phyloP scores from a whole-genome alignment of 2,888 invertebrate species.

The Calliphora vomitoria region DNA sequence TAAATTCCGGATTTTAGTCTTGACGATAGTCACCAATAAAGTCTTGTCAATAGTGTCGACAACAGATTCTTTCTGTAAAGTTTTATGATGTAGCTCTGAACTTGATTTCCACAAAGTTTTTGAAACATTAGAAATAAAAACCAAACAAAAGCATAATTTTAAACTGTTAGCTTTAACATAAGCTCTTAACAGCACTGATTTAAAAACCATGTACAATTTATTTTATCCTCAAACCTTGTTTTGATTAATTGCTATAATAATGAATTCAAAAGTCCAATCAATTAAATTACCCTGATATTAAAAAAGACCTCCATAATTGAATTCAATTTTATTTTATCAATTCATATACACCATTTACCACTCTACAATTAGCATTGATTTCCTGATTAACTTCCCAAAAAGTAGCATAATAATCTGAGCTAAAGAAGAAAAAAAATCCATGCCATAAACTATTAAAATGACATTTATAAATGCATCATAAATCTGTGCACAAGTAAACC shows the following conservation, averaged over 20 bases:
- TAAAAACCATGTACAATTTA: neutral
- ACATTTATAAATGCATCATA: constrained; percentile 69
- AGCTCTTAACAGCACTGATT: neutral
- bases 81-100: too few relatives aligned
- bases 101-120: too few relatives aligned
- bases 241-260: constrained; percentile 14
- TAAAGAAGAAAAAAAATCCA: neutral
- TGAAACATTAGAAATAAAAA: too few relatives aligned
- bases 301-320: neutral
- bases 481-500: constrained; percentile 54
- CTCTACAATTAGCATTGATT: constrained; percentile 47
- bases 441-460: constrained; percentile 64
- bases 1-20: too few relatives aligned
- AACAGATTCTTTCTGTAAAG: too few relatives aligned
- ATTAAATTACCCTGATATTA: constrained; percentile 32
- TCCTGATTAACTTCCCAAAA: constrained; percentile 48
- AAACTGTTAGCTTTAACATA: too few relatives aligned
- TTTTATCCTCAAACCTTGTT: neutral
- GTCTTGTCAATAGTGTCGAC: too few relatives aligned
- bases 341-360: constrained; percentile 4
- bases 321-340: neutral
- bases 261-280: neutral
- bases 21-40: too few relatives aligned
- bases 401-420: too few relatives aligned
- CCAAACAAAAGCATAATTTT: too few relatives aligned